Evolutionary conservation across 2,888 invertebrate species (phyloP), one percentile per base, ranked within the genome.

Genomic region (Platypus cylindrus): DNA sequence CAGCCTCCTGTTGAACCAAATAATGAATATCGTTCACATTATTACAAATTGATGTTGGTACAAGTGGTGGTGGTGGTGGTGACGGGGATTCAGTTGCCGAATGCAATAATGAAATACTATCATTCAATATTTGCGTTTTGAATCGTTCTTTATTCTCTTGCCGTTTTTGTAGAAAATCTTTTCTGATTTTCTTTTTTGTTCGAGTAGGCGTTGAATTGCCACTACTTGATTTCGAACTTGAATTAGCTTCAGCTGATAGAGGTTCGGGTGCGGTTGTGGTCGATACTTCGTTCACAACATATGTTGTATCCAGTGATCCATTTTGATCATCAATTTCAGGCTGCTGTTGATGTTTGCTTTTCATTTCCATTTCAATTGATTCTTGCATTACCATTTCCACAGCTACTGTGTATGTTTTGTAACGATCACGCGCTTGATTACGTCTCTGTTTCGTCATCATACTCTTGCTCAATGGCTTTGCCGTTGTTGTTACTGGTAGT

Each of bases 391-490:
- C 62, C 51, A 75, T 62, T 38, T 69, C 71, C 1, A 71, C 76
- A 0, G 74, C 76, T 24, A 86, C 81, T 0, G 83, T 85, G 53
- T 86, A 87, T 0, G 86, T 87, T 55, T 78, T 80, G 54, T 77
- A 85, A 32, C 87, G 71, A 48, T 87, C 84, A 53, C 82, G 81
- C 2, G 78, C 73, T 22, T 78, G 58, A 45, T 73, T 74, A 24
- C 86, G 65, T 51, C 78, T 78, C 53, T 85, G 83, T 57, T 82
- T 85, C 0, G 84, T 82, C 0, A 83, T 85, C 38, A 82, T 52
- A 32, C 58, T 56, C 38, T 56, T 62, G 30, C 63, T 66, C 26
- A 63, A 1, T 61, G 53, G 46, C 63, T 63, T 34, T 17, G 66
- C 17, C 16, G 16, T 67, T n/a, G n/a, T n/a, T n/a, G n/a, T n/a